Percentiles rank a stretch among this genome's conserved stretches.
Conservation (phyloP, 1,140 invertebrate species). For the Coenobita brevimanus region DNA sequence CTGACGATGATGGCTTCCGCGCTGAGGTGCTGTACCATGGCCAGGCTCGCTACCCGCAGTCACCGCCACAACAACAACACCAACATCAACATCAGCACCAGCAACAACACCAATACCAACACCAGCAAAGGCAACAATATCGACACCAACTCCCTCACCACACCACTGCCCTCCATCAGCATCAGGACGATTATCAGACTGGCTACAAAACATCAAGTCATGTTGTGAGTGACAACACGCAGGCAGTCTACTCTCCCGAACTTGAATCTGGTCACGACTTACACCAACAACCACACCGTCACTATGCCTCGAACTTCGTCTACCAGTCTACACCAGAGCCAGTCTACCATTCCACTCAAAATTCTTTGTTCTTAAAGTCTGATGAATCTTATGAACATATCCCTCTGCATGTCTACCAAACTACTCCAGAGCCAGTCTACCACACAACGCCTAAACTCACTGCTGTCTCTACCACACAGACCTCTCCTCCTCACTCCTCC, state of each 20-base stretch:
- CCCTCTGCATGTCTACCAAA: neutral
- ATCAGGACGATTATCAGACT: no score
- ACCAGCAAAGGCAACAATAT: neutral
- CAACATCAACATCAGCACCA: neutral
- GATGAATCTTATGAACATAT: neutral
- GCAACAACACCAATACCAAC: neutral
- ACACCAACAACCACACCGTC: no score
- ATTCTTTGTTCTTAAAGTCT: neutral
- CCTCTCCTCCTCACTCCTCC: neutral
- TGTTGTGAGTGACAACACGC: no score
- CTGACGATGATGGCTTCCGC: conserved; percentile 23
- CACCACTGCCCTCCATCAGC: no score
- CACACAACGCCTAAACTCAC: neutral
- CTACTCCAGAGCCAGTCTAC: neutral
- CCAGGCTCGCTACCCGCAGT: conserved; percentile 10
- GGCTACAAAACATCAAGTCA: no score
- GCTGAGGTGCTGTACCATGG: conserved; percentile 33
- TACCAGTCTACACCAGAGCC: conserved; percentile 6
- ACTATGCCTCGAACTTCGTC: neutral
- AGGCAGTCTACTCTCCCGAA: neutral
- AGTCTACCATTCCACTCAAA: neutral
- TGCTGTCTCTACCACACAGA: neutral
- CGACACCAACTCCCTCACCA: no score
- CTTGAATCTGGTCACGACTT: neutral
- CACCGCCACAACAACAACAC: neutral